Conservation (phyloP, 2,113 vertebrate species). For the Harpagus bidentatus region DNA sequence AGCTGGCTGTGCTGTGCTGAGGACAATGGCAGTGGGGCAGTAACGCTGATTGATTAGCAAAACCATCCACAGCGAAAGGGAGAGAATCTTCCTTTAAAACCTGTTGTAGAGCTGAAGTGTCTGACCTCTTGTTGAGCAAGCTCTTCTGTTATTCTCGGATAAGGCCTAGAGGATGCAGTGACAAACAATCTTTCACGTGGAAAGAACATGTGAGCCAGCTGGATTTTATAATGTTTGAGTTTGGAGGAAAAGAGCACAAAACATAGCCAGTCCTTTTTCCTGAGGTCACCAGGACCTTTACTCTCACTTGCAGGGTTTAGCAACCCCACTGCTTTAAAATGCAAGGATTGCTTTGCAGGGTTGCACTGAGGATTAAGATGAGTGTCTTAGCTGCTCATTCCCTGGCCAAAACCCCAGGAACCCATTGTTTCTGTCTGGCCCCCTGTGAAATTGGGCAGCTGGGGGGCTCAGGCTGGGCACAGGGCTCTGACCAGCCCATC, state of each 20-base stretch:
- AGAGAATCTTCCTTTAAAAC: no score
- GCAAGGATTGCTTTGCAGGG: background rate
- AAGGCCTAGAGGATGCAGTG: background rate
- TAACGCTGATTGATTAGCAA: no score
- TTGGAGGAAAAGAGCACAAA: background rate
- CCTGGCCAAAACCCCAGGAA: background rate
- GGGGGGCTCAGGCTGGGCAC: background rate
- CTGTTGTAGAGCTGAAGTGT: no score
- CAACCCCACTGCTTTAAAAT: background rate
- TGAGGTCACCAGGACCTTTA: background rate
- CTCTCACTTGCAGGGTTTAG: background rate
- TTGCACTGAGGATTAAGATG: background rate
- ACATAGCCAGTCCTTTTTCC: background rate
- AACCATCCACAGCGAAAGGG: no score
- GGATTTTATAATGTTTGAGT: background rate
- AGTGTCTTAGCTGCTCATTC: background rate
- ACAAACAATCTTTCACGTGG: background rate
- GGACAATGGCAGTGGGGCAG: accelerated
- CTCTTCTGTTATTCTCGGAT: background rate
- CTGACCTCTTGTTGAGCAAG: background rate
- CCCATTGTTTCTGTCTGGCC: background rate
- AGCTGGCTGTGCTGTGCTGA: background rate
- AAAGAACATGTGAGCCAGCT: background rate
- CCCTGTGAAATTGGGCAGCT: background rate
- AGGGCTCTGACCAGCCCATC: background rate